These are phyloP conservation scores for Zaprionus ghesquierei DNA, from an alignment of 1,140 invertebrate genomes.

Conservation along the genomic window DNA sequence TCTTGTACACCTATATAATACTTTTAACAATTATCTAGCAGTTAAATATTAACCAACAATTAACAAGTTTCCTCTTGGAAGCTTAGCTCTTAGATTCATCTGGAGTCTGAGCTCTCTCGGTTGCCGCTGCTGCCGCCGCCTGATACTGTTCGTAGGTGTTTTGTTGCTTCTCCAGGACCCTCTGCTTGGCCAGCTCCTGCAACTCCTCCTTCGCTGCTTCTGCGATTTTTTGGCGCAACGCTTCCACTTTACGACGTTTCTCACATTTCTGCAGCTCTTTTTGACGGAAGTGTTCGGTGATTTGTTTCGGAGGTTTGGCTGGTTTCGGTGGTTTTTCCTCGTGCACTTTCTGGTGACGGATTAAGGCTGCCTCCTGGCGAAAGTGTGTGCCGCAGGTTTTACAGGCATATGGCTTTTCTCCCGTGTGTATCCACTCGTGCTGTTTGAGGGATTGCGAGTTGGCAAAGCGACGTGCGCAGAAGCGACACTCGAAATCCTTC, in stretches of 20 bases:
- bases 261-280: slow-evolving; percentile 63
- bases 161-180: slow-evolving; percentile 40
- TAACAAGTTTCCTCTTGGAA: background rate
- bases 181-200: slow-evolving; percentile 49
- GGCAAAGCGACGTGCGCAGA: slow-evolving; percentile 71
- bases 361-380: slow-evolving; percentile 74
- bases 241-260: slow-evolving; percentile 50
- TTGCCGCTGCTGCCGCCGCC: slow-evolving; percentile 53
- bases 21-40: slow-evolving; percentile 28
- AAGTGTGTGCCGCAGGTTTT: slow-evolving; percentile 66
- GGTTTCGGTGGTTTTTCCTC: slow-evolving; percentile 49
- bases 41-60: slow-evolving; percentile 67
- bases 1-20: slow-evolving; percentile 1
- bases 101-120: background rate
- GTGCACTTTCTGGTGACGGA: slow-evolving; percentile 78
- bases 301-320: slow-evolving; percentile 46
- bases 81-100: background rate
- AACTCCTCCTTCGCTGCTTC: slow-evolving; percentile 69
- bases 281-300: slow-evolving; percentile 58
- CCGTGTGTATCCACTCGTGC: slow-evolving; percentile 83
- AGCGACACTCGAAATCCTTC: slow-evolving; percentile 79
- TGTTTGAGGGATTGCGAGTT: slow-evolving; percentile 79
- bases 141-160: slow-evolving; percentile 67
- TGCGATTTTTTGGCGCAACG: slow-evolving; percentile 60
- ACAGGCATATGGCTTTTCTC: slow-evolving; percentile 81